Base-by-base conservation (phyloP, 2,888 invertebrate species). In the Asteroscopus sphinx region DNA sequence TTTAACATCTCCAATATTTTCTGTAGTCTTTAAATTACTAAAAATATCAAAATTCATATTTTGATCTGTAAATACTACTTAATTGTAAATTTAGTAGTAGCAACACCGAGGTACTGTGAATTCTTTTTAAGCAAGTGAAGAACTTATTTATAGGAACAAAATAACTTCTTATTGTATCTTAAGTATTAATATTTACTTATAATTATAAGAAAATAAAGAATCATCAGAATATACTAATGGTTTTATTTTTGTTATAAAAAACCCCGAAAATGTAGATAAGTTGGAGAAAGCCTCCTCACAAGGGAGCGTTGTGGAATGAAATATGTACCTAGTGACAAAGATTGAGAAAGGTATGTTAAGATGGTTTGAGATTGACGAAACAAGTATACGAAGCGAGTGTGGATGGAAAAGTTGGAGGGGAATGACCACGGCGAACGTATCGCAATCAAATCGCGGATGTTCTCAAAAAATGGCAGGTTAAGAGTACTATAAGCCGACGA, bases 141-240 rank as follows among this genome's bases (percentile, higher is more conserved):
- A 74, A 66, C 59, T 70, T 79, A 70, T 68, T 66, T 71, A 61
- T 79, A 80, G 68, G 76, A 80, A 77, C 73, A 76, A 73, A 72
- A 63, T 69, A 69, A 73, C 70, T 76, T 73, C 69, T 76, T 76
- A 66, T 70, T 67, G 47, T 78, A 72, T 77, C 64, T 67, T 78
- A 73, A 73, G 73, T 68, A 81, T 78, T 82, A 76, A 78, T 80
- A 70, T 76, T 73, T 76, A 74, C 70, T 61, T 79, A 63, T 58
- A 64, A 66, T 42, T 69, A 48, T 76, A 78, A 77, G 71, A 44
- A 78, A 83, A 76, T 82, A 80, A 83, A 83, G 64, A 80, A 78
- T 73, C 69, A 76, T 75, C 73, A 67, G 41, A 63, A 62, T 44
- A 45, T 39, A n/a, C n/a, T n/a, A 42, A 36, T 58, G 26, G 53